Evolutionary conservation across 2,797 vertebrate species (phyloP), one percentile per base, ranked within the genome.

Genomic region (Phylloscopus collybita): DNA sequence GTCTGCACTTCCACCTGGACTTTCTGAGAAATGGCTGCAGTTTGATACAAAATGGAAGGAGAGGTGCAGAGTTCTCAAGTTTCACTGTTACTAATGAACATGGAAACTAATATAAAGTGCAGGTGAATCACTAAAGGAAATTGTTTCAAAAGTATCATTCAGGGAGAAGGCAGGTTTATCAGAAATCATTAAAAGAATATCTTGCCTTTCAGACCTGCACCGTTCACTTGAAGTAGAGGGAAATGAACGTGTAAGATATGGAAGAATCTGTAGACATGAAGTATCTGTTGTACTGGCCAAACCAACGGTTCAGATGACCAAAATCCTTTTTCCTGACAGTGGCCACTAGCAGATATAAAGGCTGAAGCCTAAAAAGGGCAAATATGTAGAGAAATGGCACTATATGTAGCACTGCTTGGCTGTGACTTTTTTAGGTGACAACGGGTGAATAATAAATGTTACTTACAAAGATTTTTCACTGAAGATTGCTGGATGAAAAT

Each of bases 111-210:
- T 82, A 82, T 78, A 86, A 87, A 91, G 88, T 70, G 78, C 82
- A 87, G 73, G 86, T 96, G 92, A 93, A 96, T 95, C 94, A 97
- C 67, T 5, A 10, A 84, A 93, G 93, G 71, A 93, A 96, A 91
- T 71, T 2, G 66, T 75, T 92, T 93, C 69, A 34, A 79, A 94
- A 88, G 69, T 76, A 57, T 9, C 4, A 30, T 81, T 94, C 67
- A 80, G 66, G 70, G 49, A 88, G 80, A 79, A 87, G 53, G 57
- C 76, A 93, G 27, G 50, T 84, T 95, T 90, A 49, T 79, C 88
- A 86, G 78, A 86, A 67, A 67, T 78, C 72, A 91, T 75, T 83
- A 65, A 72, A 92, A 88, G 29, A 60, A 62, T 65, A 64, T 70
- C 36, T 62, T 80, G 36, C 38, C 16, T 74, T 93, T 82, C 75